A percentile compares a stretch with the other conserved stretches of the same genome.
Conservation (phyloP, 2,797 vertebrate species). For the Sebastes diaconus region DNA sequence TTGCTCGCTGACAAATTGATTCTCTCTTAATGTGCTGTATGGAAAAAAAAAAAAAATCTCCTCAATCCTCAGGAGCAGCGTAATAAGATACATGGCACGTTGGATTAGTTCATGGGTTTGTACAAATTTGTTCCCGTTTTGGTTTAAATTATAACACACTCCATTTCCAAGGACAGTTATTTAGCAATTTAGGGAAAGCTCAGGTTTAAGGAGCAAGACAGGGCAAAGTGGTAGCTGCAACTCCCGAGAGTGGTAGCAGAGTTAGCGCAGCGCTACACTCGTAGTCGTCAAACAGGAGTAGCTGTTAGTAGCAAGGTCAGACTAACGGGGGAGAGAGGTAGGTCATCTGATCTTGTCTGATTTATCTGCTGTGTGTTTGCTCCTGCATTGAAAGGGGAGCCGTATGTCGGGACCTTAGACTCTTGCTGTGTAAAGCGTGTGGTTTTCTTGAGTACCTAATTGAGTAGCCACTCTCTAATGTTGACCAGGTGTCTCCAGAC, state of each 20-base stretch:
- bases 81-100: conserved; percentile 44
- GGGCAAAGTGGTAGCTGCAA: conserved; percentile 2
- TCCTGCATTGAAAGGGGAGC: conserved; percentile 64
- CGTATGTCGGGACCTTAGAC: conserved; percentile 41
- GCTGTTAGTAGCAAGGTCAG: conserved; percentile 49
- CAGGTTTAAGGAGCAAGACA: conserved; percentile 8
- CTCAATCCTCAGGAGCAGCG: conserved; percentile 29
- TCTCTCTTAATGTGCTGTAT: conserved; percentile 59
- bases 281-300: conserved; percentile 16
- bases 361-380: conserved; percentile 60
- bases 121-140: conserved; percentile 51
- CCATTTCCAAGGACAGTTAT: conserved; percentile 6
- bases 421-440: conserved; percentile 41
- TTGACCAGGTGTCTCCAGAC: conserved; percentile 21
- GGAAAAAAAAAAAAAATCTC: conserved; percentile 17
- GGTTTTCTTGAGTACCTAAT: conserved; percentile 56
- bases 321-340: conserved; percentile 64
- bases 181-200: conserved; percentile 25
- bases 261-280: neutral
- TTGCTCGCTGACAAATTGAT: conserved; percentile 75
- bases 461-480: conserved; percentile 47
- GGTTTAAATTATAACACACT: conserved; percentile 20
- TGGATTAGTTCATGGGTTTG: conserved; percentile 46
- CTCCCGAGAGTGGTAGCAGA: conserved; percentile 5
- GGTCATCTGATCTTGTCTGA: conserved; percentile 77